A percentile compares a stretch with the other conserved stretches of the same genome.
These are phyloP conservation scores for Noctua janthe DNA, from an alignment of 2,888 invertebrate species.

Conservation along the genomic window DNA sequence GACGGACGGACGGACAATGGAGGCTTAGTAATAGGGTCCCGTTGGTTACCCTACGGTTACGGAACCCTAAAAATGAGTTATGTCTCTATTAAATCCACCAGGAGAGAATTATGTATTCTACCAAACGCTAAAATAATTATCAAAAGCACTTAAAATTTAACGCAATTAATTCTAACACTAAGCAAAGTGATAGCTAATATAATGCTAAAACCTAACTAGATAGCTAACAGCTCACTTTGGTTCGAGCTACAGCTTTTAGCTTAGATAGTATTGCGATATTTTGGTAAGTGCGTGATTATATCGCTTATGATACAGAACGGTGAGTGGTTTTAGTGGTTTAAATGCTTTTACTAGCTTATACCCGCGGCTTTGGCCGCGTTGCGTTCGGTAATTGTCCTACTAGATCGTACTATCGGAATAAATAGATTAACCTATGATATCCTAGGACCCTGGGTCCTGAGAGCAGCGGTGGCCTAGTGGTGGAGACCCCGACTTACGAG, in stretches of 20 bases:
- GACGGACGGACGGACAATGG: too few relatives aligned
- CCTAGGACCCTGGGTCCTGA: too few relatives aligned
- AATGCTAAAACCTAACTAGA: constrained; percentile 11
- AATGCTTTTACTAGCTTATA: neutral
- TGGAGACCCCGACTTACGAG: too few relatives aligned
- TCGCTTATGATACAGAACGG: neutral
- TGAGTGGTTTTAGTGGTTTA: neutral
- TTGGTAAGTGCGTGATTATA: constrained; percentile 1
- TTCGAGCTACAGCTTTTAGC: too few relatives aligned
- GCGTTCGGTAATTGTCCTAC: neutral
- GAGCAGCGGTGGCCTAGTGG: too few relatives aligned
- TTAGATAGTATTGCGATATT: neutral
- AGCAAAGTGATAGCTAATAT: constrained; percentile 29
- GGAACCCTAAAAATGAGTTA: too few relatives aligned
- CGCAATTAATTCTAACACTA: neutral
- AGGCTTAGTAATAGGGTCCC: too few relatives aligned
- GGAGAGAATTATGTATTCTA: neutral
- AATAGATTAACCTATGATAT: too few relatives aligned
- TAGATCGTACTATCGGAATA: neutral
- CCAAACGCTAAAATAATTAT: neutral
- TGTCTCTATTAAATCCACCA: too few relatives aligned
- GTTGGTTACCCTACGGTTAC: too few relatives aligned
- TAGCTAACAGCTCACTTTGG: too few relatives aligned
- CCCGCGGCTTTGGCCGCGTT: neutral
- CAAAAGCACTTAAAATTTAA: constrained; percentile 10